Evolutionary conservation across 2,888 invertebrate species (phyloP), one percentile per base, ranked within the genome.

Genomic region (Glaucopsyche alexis): DNA sequence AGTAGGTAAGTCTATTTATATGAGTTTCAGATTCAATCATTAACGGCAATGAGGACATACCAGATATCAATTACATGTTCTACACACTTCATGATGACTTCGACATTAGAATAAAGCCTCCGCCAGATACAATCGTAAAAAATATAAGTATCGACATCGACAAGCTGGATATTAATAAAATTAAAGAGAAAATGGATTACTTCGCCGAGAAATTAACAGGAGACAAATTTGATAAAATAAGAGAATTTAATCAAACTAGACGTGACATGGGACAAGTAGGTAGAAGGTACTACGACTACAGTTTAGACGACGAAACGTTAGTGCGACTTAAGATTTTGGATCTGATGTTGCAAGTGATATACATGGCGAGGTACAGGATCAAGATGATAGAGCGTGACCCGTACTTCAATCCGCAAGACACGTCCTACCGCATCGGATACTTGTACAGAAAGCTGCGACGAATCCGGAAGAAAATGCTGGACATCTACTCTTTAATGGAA

Each of bases 361-460:
- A 84, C 74, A 84, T 85, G 85, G 79, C 82, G 1, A 76, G 82
- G 1, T 80, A 83, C 70, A 79, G 78, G 42, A 71, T 85, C 0
- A 77, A 76, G 11, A 75, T 78, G 19, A 8, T 86, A 5, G 83
- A 84, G 45, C 66, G 70, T 0, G 76, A 79, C 16, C 74, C 75
- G 1, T 75, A 78, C 70, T 84, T 80, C 74, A 82, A 80, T 67
- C 74, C 75, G 6, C 78, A 77, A 0, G 83, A 84, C 70, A 81
- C 82, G 0, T 81, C 81, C 0, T 86, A 81, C 50, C 81, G 84
- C 2, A 79, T 85, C 2, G 84, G 83, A 0, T 83, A 79, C 64
- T 11, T 84, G 7, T 81, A 79, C 73, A 74, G 76, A 11, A 76
- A 77, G 1, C 14, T 85, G 2, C 73, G 79, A 16, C 73, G 74